A percentile compares a stretch with the other conserved stretches of the same genome.
phyloP scores from a whole-genome alignment of 2,797 vertebrate genomes.

The Synanceia verrucosa region DNA sequence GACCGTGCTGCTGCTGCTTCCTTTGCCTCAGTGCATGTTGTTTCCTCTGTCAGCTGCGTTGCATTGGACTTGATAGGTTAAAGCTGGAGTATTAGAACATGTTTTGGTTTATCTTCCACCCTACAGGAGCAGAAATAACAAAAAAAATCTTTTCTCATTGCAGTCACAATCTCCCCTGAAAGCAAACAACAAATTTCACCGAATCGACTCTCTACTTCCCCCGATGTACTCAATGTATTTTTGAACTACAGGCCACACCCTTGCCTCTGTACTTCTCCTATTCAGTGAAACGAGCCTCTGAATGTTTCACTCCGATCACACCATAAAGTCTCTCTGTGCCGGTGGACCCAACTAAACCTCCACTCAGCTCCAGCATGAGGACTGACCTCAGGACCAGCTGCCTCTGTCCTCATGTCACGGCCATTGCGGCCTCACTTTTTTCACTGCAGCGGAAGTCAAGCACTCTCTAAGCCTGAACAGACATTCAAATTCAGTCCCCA shows the following conservation, averaged over 20 bases:
- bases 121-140: constrained; percentile 51
- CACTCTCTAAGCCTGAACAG: constrained; percentile 34
- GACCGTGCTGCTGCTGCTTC: constrained; percentile 19
- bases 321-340: background rate
- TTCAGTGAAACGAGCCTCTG: constrained; percentile 24
- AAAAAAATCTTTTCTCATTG: background rate
- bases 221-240: constrained; percentile 50
- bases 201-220: constrained; percentile 59
- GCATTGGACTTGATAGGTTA: constrained; percentile 7
- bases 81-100: constrained; percentile 36
- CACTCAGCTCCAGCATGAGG: background rate
- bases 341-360: constrained; percentile 3
- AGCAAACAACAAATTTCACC: constrained; percentile 16
- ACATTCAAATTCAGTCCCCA: constrained; percentile 39
- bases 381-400: background rate
- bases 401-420: constrained; percentile 40
- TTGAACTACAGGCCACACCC: constrained; percentile 76
- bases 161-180: background rate
- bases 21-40: constrained; percentile 57
- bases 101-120: constrained; percentile 17
- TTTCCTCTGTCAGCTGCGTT: constrained; percentile 41
- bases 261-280: constrained; percentile 60
- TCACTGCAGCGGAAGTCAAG: constrained; percentile 72
- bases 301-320: constrained; percentile 26
- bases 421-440: constrained; percentile 33